A percentile compares a stretch with the other conserved stretches of the same genome.
These are phyloP conservation scores for Drosophila nigromelanica DNA, from an alignment of 1,140 invertebrate genomes.

Conservation along the genomic window DNA sequence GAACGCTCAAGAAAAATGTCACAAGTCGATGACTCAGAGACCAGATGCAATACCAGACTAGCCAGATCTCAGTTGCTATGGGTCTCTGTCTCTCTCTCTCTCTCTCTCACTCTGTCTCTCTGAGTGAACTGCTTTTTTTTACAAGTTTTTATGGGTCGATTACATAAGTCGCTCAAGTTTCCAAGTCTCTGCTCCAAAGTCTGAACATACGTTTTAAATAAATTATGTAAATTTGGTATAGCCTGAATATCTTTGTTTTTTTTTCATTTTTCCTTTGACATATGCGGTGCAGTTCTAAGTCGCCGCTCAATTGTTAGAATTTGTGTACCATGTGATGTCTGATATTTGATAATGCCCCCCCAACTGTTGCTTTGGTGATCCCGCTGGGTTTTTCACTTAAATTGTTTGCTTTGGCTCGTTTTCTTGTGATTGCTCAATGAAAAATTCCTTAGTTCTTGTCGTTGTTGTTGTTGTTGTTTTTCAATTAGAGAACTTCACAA, in stretches of 20 bases:
- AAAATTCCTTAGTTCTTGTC: constrained; percentile 32
- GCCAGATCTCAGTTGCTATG: constrained; percentile 13
- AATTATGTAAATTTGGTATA: constrained; percentile 48
- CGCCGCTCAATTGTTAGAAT: constrained; percentile 14
- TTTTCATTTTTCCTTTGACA: neutral
- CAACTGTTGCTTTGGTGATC: constrained; percentile 5
- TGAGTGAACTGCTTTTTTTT: constrained; percentile 38
- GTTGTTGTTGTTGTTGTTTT: constrained; percentile 18
- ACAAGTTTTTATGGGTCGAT: constrained; percentile 40
- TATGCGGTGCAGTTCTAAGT: constrained; percentile 47
- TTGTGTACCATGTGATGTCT: constrained; percentile 4
- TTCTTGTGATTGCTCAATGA: constrained; percentile 25
- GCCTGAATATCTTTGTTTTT: constrained; percentile 37
- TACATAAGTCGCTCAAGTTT: constrained; percentile 43
- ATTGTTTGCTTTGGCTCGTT: constrained; percentile 33
- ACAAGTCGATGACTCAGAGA: constrained; percentile 51
- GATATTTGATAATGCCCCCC: constrained; percentile 42
- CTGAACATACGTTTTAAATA: constrained; percentile 42
- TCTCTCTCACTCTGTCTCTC: constrained; percentile 1
- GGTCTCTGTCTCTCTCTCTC: neutral
- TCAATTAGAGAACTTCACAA: constrained; percentile 30
- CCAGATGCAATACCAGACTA: constrained; percentile 43
- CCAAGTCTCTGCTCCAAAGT: constrained; percentile 15
- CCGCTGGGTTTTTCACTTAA: constrained; percentile 44
- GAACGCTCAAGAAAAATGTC: constrained; percentile 48